A percentile compares a stretch with the other conserved stretches of the same genome.
These are phyloP conservation scores for Microctenopoma stevenorrisi DNA, from an alignment of 2,797 vertebrate genomes.

Conservation along the genomic window DNA sequence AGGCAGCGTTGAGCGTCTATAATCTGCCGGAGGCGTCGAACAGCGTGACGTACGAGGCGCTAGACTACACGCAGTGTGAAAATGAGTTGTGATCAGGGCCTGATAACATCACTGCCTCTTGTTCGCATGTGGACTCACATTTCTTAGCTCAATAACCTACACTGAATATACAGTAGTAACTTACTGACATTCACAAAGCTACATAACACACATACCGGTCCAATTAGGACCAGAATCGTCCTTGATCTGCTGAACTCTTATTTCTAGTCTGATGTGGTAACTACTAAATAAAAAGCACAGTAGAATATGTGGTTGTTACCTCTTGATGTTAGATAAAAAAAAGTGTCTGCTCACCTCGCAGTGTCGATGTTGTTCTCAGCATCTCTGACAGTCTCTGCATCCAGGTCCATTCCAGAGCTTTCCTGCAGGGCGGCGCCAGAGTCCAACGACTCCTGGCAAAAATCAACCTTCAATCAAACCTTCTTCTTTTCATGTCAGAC, in stretches of 20 bases:
- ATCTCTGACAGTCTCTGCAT: slow-evolving; percentile 76
- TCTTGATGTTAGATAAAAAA: neutral
- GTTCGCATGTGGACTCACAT: no score
- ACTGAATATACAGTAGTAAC: no score
- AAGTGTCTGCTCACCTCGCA: slow-evolving; percentile 82
- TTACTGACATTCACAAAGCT: no score
- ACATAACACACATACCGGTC: no score
- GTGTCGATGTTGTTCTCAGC: slow-evolving; percentile 85
- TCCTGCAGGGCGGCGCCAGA: slow-evolving; percentile 77
- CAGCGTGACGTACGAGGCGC: neutral
- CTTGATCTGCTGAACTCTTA: neutral
- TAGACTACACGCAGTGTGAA: neutral
- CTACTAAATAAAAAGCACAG: neutral
- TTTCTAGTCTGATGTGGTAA: neutral
- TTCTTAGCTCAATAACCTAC: no score
- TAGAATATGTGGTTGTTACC: neutral
- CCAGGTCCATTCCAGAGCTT: slow-evolving; percentile 86
- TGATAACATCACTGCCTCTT: neutral
- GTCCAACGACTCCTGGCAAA: slow-evolving; percentile 67
- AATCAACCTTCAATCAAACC: neutral
- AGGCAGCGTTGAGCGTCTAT: neutral
- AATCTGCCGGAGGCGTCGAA: neutral
- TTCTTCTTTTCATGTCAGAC: no score
- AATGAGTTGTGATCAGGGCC: slow-evolving; percentile 1
- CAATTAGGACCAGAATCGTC: neutral